Evolutionary conservation across 2,888 invertebrate genomes (phyloP).

Genomic region (Patella ulyssiponensis): DNA sequence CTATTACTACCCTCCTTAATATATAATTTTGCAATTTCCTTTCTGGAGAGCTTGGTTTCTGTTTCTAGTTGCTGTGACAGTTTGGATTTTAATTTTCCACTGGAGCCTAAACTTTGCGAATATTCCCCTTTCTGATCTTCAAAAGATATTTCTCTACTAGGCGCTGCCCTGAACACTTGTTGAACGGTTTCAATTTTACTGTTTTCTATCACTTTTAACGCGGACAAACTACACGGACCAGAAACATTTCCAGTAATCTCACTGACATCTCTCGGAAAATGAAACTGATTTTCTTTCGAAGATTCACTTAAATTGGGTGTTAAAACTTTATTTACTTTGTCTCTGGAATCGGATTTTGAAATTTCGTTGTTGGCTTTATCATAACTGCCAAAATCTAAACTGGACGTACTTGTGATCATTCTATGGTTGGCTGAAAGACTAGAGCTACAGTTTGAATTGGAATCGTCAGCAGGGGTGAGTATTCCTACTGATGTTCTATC

Average conservation of each 20-base stretch:
- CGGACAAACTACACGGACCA: conserved; percentile 47
- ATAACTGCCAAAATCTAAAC: conserved; percentile 1
- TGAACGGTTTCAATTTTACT: conserved; percentile 45
- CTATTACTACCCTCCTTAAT: conserved; percentile 58
- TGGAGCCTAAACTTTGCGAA: conserved; percentile 9
- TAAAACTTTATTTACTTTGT: background rate
- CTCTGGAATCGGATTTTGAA: background rate
- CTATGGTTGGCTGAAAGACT: conserved; percentile 5
- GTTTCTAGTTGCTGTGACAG: conserved; percentile 37
- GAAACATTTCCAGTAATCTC: conserved; percentile 10
- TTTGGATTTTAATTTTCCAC: conserved; percentile 36
- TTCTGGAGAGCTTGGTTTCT: conserved; percentile 16
- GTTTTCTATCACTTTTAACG: conserved; percentile 46
- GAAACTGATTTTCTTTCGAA: conserved; percentile 25
- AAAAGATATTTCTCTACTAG: background rate
- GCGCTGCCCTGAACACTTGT: conserved; percentile 36
- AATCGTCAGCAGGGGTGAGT: conserved; percentile 16
- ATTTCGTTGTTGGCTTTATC: background rate
- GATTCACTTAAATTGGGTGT: conserved; percentile 1
- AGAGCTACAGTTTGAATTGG: conserved; percentile 6
- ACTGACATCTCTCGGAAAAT: background rate
- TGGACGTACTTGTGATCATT: background rate
- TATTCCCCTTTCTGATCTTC: background rate
- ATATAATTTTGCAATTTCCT: conserved; percentile 47
- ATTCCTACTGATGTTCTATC: conserved; percentile 40